Evolutionary conservation across 1,140 invertebrate species (phyloP), one percentile per base, ranked within the genome.

Genomic region (Procambarus virginalis): DNA sequence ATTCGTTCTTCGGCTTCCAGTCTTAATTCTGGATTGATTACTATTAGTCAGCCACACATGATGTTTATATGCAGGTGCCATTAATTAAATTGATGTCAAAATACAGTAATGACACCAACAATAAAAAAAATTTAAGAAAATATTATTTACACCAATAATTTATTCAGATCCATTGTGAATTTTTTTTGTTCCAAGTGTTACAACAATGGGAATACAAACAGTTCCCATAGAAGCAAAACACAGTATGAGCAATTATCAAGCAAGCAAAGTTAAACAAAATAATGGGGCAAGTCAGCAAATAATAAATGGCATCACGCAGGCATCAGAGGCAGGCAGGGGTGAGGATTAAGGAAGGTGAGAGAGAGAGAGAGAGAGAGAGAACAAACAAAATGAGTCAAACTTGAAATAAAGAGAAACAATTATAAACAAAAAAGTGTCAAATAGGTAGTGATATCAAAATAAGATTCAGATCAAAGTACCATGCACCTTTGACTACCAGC

Each of bases 1-100:
- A 98, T 98, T 93, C 97, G 95, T 93, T 96, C 96, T 95, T 97
- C 97, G 89, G 97, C 97, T 93, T 97, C 97, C 95, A 96, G 96
- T 92, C 97, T 96, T 93, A 97, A 94, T 94, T 98, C 97, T 91
- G 96, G 96, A 94, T 96, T 97, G 94, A 97, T 97, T 93, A 97
- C 97, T 97, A 94, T 89, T 79, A 87, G 90, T 76, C 45, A 68
- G 73, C 75, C 73, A 68, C 10, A 64, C 22, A n/a, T 5, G 79
- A 81, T 17, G 34, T 14, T 34, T 64, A 45, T 51, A 48, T 51
- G 55, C 60, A 70, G 75, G 60, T 82, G 60, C 58, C 80, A 82
- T 68, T 82, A 49, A 78, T 20, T 12, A 78, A 17, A 22, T 45
- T 82, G 68, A 64, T 46, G 10, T 34, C n/a, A 78, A 8, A 78